A percentile compares a stretch with the other conserved stretches of the same genome.
Evolutionary conservation across 2,113 vertebrate genomes (phyloP).

Genomic region (Halichoerus grypus): DNA sequence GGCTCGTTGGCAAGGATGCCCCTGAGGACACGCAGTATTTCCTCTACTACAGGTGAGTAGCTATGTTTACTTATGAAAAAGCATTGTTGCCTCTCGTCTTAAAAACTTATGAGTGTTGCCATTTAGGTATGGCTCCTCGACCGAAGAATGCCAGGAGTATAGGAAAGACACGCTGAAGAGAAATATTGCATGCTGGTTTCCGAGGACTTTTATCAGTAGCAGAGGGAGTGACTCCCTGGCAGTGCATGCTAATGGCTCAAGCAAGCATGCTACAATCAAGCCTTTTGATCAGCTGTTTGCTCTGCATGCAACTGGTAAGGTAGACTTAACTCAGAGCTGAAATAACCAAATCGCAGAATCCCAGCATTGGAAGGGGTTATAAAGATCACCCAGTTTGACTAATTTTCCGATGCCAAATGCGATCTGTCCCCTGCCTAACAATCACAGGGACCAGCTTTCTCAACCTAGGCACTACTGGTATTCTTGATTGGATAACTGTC

Average conservation of each 20-base stretch:
- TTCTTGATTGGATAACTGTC: not conserved
- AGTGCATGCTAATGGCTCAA: conserved; percentile 85
- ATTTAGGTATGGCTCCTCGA: conserved; percentile 79
- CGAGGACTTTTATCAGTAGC: conserved; percentile 73
- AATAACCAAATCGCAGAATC: not conserved
- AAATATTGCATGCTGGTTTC: conserved; percentile 74
- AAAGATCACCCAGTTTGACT: not conserved
- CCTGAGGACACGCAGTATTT: conserved; percentile 85
- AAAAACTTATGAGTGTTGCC: conserved; percentile 8
- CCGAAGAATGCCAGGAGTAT: conserved; percentile 81
- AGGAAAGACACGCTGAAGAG: conserved; percentile 67
- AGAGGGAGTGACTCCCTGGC: not conserved
- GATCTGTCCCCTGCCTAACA: not conserved
- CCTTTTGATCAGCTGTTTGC: conserved; percentile 83
- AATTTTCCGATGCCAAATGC: not conserved
- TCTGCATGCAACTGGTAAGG: conserved; percentile 85
- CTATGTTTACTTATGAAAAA: not conserved
- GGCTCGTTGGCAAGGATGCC: conserved; percentile 82
- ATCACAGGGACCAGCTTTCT: not conserved
- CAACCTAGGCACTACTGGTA: accelerated
- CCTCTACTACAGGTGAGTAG: conserved; percentile 87
- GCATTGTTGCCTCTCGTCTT: not conserved
- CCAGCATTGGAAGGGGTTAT: not conserved
- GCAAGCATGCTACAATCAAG: conserved; percentile 78
- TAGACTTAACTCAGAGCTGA: not conserved